Percentiles rank a stretch among this genome's conserved stretches.
Conservation (phyloP, 1,140 invertebrate genomes). For the Hylaeus volcanicus region DNA sequence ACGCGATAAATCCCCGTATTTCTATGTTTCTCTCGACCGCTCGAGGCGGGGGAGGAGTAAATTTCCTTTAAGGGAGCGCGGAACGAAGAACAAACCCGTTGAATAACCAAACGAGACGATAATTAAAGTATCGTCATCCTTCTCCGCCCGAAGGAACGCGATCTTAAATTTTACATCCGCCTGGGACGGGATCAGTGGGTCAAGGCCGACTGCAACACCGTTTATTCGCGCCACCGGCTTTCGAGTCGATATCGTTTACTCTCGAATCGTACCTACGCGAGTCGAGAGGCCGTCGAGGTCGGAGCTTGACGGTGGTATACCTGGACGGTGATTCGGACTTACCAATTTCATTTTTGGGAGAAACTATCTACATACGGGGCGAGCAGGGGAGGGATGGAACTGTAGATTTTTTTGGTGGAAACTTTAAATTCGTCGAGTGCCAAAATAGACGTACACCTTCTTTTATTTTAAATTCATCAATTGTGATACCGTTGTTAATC, state of each 20-base stretch:
- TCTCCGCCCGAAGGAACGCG: neutral
- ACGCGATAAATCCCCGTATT: slow-evolving; percentile 34
- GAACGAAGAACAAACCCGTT: neutral
- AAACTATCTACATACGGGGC: no score
- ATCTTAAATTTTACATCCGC: slow-evolving; percentile 35
- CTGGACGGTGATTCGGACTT: neutral
- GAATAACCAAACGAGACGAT: neutral
- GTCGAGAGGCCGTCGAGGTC: slow-evolving; percentile 20
- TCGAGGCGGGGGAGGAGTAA: no score
- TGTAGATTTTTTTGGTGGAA: no score
- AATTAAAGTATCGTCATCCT: slow-evolving; percentile 7
- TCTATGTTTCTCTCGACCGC: neutral
- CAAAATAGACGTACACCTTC: no score
- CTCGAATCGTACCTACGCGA: slow-evolving; percentile 19
- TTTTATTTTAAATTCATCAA: no score
- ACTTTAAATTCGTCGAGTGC: no score
- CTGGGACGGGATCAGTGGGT: slow-evolving; percentile 32
- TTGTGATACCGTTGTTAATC: no score
- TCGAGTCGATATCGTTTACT: slow-evolving; percentile 26
- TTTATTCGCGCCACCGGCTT: neutral
- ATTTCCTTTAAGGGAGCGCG: neutral
- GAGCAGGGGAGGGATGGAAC: no score
- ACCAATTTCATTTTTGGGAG: no score
- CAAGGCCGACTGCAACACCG: slow-evolving; percentile 12
- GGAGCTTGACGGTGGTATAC: slow-evolving; percentile 15